Percentiles rank a stretch among this genome's conserved stretches.
These are phyloP conservation scores for Malurus leucopterus DNA, from an alignment of 2,797 vertebrate species.

Conservation along the genomic window DNA sequence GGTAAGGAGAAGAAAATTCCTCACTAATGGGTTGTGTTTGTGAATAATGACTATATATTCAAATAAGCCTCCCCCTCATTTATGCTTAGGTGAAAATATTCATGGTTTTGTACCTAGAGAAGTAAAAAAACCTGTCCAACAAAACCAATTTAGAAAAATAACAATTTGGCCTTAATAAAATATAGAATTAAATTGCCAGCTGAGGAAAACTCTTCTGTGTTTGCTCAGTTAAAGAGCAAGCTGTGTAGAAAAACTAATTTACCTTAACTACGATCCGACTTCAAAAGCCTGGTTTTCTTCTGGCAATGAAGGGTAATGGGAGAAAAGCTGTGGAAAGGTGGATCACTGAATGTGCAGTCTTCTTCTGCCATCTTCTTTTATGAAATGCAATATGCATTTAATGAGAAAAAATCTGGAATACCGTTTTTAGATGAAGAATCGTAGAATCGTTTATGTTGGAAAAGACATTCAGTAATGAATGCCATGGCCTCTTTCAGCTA, in stretches of 20 bases:
- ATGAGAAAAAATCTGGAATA: not conserved
- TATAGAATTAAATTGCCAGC: conserved; percentile 7
- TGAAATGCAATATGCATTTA: not conserved
- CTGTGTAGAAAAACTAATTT: not conserved
- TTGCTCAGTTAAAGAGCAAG: conserved; percentile 22
- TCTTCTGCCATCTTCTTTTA: not conserved
- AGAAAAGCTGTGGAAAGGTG: not conserved
- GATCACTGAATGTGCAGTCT: not conserved
- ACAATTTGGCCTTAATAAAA: conserved; percentile 28
- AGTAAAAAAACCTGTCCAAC: conserved; percentile 26
- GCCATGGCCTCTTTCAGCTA: not conserved
- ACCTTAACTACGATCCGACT: not conserved
- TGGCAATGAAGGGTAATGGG: not conserved
- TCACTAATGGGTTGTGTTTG: not conserved
- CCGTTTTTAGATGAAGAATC: not conserved
- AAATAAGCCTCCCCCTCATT: not conserved
- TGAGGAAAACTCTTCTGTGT: not conserved
- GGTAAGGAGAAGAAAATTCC: not conserved
- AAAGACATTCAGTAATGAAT: not conserved
- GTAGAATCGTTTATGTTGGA: not conserved
- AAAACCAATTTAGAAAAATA: conserved; percentile 39
- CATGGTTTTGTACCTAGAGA: not conserved
- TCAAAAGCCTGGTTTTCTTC: not conserved
- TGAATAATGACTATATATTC: not conserved
- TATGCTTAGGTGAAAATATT: conserved; percentile 6